These are phyloP conservation scores for Drosophila nr. perissopoda DNA, from an alignment of 2,888 invertebrate species.

Conservation along the genomic window DNA sequence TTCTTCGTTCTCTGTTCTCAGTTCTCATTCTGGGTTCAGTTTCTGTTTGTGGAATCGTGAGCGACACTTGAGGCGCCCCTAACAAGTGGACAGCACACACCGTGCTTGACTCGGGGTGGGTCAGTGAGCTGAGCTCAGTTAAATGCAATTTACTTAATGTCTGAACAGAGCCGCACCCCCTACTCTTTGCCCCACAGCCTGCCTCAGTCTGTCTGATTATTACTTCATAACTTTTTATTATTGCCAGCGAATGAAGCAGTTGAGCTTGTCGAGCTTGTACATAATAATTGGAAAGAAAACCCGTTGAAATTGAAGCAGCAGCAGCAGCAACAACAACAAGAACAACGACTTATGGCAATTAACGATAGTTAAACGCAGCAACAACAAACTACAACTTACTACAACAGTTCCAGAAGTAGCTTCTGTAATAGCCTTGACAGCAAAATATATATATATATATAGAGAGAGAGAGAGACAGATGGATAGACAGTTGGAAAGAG, in stretches of 20 bases:
- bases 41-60: constrained; percentile 37
- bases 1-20: not conserved
- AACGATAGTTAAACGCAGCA: constrained; percentile 61
- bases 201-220: constrained; percentile 40
- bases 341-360: constrained; percentile 53
- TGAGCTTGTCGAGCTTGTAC: constrained; percentile 53
- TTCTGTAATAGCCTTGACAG: constrained; percentile 69
- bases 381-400: constrained; percentile 12
- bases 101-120: constrained; percentile 4
- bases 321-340: constrained; percentile 14
- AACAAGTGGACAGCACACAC: constrained; percentile 23
- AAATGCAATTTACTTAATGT: constrained; percentile 65
- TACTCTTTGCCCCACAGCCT: not conserved
- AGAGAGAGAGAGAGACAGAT: constrained; percentile 2
- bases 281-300: constrained; percentile 70
- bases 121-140: constrained; percentile 32
- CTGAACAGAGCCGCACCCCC: constrained; percentile 11
- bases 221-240: constrained; percentile 74
- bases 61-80: constrained; percentile 47
- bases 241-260: constrained; percentile 71
- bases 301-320: constrained; percentile 62
- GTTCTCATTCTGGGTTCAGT: constrained; percentile 11
- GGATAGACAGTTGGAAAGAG: not conserved
- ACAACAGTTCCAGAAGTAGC: constrained; percentile 21
- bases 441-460: constrained; percentile 17